phyloP scores from a whole-genome alignment of 1,140 invertebrate species.

The Drosophila miranda region DNA sequence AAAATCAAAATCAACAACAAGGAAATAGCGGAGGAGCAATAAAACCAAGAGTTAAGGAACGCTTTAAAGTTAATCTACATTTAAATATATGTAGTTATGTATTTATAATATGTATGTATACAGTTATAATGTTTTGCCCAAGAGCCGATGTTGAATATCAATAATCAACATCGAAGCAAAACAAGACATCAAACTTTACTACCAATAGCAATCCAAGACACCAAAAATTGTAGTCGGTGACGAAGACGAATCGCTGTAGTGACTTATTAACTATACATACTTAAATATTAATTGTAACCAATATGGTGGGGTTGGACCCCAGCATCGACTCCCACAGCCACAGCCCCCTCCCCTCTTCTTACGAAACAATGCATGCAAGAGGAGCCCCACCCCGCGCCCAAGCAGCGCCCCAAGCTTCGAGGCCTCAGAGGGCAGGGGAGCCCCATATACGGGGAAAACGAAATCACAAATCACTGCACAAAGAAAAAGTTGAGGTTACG shows the following conservation, averaged over 20 bases:
- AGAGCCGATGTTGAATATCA: too few relatives aligned
- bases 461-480: neutral
- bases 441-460: neutral
- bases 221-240: conserved; percentile 24
- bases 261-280: conserved; percentile 34
- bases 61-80: conserved; percentile 36
- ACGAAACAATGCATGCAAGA: neutral
- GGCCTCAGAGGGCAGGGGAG: conserved; percentile 6
- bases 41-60: conserved; percentile 23
- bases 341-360: neutral
- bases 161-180: conserved; percentile 2
- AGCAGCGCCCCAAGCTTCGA: too few relatives aligned
- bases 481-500: neutral
- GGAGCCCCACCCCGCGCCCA: conserved; percentile 13
- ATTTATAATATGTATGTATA: conserved; percentile 17
- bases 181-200: neutral
- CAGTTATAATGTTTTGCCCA: conserved; percentile 6
- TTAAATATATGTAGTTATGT: neutral
- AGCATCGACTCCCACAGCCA: neutral
- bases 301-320: conserved; percentile 6
- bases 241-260: conserved; percentile 21
- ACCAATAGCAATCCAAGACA: conserved; percentile 18
- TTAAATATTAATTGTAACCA: neutral
- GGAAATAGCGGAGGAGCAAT: conserved; percentile 13
- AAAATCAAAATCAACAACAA: conserved; percentile 40